Percentiles rank a stretch among this genome's conserved stretches.
phyloP scores from a whole-genome alignment of 2,797 vertebrate species.

The Leuciscus waleckii region DNA sequence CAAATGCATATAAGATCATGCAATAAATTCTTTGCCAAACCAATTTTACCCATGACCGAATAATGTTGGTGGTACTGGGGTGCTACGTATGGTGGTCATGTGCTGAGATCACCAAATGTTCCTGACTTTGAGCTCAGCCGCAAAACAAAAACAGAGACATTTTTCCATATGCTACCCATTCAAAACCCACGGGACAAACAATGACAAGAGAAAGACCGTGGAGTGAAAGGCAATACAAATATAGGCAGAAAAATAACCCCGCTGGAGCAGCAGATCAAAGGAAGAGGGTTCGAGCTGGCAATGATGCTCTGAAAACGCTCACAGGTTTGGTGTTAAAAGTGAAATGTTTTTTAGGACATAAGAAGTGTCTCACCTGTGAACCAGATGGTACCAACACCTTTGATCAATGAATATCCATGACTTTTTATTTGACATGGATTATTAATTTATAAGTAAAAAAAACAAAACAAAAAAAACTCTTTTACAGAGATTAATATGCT shows the following conservation, averaged over 20 bases:
- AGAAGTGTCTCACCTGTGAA: constrained; percentile 74
- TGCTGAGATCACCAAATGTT: constrained; percentile 66
- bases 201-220: constrained; percentile 18
- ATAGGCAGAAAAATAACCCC: neutral
- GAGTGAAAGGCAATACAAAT: neutral
- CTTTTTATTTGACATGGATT: neutral
- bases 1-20: neutral
- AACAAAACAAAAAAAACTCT: too few relatives aligned
- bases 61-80: constrained; percentile 14
- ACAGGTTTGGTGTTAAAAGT: constrained; percentile 31
- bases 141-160: constrained; percentile 69
- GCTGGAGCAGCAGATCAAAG: constrained; percentile 27
- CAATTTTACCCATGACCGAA: constrained; percentile 17
- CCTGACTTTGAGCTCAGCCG: constrained; percentile 70
- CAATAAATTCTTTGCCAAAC: neutral
- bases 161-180: constrained; percentile 68
- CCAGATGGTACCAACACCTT: constrained; percentile 61
- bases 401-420: neutral
- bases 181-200: constrained; percentile 52
- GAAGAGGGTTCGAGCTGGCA: constrained; percentile 29
- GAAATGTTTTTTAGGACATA: neutral
- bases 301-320: neutral
- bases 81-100: constrained; percentile 65
- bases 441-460: too few relatives aligned
- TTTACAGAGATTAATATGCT: neutral